These are phyloP conservation scores for Melolontha melolontha DNA, from an alignment of 2,888 invertebrate species.

Conservation along the genomic window DNA sequence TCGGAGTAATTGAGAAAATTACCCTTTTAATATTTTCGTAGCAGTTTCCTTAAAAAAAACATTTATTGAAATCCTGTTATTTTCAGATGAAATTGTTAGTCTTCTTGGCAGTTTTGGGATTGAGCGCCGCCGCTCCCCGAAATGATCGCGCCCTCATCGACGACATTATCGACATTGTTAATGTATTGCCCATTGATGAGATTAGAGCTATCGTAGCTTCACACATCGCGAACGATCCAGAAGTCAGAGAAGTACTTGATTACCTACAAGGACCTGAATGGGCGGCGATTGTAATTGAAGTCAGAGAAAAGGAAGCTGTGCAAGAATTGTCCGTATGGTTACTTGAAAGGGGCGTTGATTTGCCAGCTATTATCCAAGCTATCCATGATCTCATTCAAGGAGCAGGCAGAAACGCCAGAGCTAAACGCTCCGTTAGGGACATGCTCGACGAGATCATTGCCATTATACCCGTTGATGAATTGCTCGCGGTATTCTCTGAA, in stretches of 20 bases:
- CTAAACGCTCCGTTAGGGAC: slow-evolving; percentile 39
- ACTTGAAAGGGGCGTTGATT: slow-evolving; percentile 49
- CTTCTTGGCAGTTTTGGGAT: slow-evolving; percentile 43
- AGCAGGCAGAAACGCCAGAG: not conserved
- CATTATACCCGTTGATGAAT: slow-evolving; percentile 37
- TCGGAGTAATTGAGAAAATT: too few relatives aligned
- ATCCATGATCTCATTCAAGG: slow-evolving; percentile 48
- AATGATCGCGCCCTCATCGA: slow-evolving; percentile 27
- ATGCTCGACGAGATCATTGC: slow-evolving; percentile 46
- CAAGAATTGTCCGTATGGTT: slow-evolving; percentile 49
- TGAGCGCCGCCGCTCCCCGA: slow-evolving; percentile 43
- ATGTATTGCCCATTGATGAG: slow-evolving; percentile 51
- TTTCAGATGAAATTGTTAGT: slow-evolving; percentile 47
- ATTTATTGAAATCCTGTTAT: too few relatives aligned
- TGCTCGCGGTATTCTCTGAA: slow-evolving; percentile 37
- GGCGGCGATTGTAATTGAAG: slow-evolving; percentile 47
- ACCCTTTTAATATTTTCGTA: too few relatives aligned
- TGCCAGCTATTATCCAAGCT: slow-evolving; percentile 45
- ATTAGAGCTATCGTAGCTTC: slow-evolving; percentile 49
- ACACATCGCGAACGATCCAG: slow-evolving; percentile 51
- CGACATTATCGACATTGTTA: slow-evolving; percentile 51
- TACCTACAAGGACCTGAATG: slow-evolving; percentile 55
- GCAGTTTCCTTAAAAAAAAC: too few relatives aligned
- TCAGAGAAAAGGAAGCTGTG: slow-evolving; percentile 44
- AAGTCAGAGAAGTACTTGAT: slow-evolving; percentile 49